Base-by-base conservation (phyloP, 2,888 invertebrate species). In the Synanthedon tipuliformis region DNA sequence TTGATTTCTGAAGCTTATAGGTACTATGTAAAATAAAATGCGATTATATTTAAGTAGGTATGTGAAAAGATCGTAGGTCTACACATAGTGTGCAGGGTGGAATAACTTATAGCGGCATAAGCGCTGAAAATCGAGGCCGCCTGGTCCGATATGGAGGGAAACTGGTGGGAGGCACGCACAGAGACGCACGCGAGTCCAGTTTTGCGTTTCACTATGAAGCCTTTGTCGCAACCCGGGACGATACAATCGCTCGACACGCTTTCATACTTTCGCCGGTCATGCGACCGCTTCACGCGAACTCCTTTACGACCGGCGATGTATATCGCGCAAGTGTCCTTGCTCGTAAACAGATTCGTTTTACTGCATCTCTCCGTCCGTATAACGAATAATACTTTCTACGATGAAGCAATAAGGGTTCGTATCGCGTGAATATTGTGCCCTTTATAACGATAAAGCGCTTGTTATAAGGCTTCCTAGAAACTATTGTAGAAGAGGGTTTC, bases 91-190 rank as follows among this genome's bases (percentile, higher is more conserved):
- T 81, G 81, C 76, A 80, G 81, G 79, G 78, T 68, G 61, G 63
- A 78, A 82, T 85, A 81, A 83, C 70, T 83, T 82, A 84, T 75
- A 70, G 76, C 63, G 66, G 75, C 71, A 75, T 78, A 75, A 78
- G 77, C 75, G 74, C 68, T 71, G 75, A 75, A 78, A 82, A 85
- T 83, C 78, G 84, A 84, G 86, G 86, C 73, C 84, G 73, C 66
- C 70, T 68, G 63, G 78, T 73, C 78, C 76, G 72, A 73, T 73
- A 72, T 73, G 66, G 68, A 70, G 76, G 81, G 75, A 75, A 86
- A 87, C 84, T 81, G 81, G 72, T 77, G 62, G 63, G 61, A 69
- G 66, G 69, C 86, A 87, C 86, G 86, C 86, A 84, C 77, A 66
- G 64, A 73, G 72, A 70, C 79, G 73, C 85, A 84, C 82, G 81